phyloP scores from a whole-genome alignment of 1,140 invertebrate genomes.

The Galleria mellonella region DNA sequence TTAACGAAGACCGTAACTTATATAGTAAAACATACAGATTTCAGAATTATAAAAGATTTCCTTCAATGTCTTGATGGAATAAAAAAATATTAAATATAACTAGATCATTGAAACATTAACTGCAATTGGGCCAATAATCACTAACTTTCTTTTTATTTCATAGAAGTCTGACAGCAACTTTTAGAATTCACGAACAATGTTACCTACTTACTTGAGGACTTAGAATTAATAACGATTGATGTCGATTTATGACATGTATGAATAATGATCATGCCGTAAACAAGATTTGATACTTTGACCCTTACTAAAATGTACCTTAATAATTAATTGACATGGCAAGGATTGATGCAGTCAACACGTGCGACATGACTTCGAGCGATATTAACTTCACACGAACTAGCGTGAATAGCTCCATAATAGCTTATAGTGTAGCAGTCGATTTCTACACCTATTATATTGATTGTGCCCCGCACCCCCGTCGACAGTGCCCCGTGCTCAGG shows the following conservation, averaged over 20 bases:
- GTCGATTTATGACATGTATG: constrained; percentile 2
- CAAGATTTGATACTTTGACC: neutral
- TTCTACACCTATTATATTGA: constrained; percentile 44
- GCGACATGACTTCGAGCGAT: constrained; percentile 4
- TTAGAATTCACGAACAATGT: too few species aligned
- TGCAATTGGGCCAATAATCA: too few species aligned
- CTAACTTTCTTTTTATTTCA: too few species aligned
- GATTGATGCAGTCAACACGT: constrained; percentile 5
- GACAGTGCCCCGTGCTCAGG: constrained; percentile 10
- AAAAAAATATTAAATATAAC: too few species aligned
- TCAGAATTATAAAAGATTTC: too few species aligned
- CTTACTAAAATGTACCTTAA: neutral
- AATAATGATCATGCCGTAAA: constrained; percentile 1
- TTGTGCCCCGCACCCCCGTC: constrained; percentile 16
- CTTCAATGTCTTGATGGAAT: too few species aligned
- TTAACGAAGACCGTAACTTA: too few species aligned
- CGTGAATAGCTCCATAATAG: constrained; percentile 8
- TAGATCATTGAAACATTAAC: too few species aligned
- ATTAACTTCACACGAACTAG: constrained; percentile 6
- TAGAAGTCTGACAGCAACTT: too few species aligned
- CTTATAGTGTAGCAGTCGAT: constrained; percentile 21
- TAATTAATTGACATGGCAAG: constrained; percentile 12
- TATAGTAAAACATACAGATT: too few species aligned
- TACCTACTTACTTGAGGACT: too few species aligned
- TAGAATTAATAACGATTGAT: too few species aligned